Evolutionary conservation across 2,888 invertebrate species (phyloP).

Genomic region (Uropetala carovei): DNA sequence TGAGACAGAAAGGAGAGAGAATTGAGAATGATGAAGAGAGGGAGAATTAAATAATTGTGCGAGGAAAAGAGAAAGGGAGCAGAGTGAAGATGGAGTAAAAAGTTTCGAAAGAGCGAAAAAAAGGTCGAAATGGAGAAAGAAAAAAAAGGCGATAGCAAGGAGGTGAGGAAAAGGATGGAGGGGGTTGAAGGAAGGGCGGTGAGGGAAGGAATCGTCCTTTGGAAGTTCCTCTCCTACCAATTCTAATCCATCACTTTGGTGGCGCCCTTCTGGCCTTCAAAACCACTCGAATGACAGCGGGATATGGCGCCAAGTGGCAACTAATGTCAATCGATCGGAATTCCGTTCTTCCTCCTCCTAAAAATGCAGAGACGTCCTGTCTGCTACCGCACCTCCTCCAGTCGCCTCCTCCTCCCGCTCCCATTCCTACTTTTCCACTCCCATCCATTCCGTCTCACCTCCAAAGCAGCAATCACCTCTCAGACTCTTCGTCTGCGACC

Average conservation of each 20-base stretch:
- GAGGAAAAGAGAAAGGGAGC: background rate
- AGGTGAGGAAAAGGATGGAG: background rate
- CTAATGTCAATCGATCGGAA: slow-evolving; percentile 27
- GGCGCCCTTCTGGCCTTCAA: slow-evolving; percentile 18
- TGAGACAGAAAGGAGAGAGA: background rate
- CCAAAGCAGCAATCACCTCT: background rate
- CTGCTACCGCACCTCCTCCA: background rate
- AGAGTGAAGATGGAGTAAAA: too few relatives aligned
- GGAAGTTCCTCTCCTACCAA: background rate
- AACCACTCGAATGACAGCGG: slow-evolving; percentile 22
- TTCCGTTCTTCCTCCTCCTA: slow-evolving; percentile 27
- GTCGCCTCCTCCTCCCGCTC: too few relatives aligned
- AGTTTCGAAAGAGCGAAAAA: too few relatives aligned
- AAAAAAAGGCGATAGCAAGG: background rate
- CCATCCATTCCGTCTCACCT: background rate
- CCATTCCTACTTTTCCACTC: background rate
- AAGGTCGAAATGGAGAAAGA: background rate
- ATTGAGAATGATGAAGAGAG: background rate
- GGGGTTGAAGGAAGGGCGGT: too few relatives aligned
- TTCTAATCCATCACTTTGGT: slow-evolving; percentile 1
- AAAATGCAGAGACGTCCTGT: background rate
- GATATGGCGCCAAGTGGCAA: slow-evolving; percentile 27
- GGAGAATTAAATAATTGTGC: background rate
- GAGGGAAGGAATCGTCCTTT: too few relatives aligned
- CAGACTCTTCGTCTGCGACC: background rate